Base-by-base conservation (phyloP, 2,113 vertebrate genomes). In the Nipponia nippon region DNA sequence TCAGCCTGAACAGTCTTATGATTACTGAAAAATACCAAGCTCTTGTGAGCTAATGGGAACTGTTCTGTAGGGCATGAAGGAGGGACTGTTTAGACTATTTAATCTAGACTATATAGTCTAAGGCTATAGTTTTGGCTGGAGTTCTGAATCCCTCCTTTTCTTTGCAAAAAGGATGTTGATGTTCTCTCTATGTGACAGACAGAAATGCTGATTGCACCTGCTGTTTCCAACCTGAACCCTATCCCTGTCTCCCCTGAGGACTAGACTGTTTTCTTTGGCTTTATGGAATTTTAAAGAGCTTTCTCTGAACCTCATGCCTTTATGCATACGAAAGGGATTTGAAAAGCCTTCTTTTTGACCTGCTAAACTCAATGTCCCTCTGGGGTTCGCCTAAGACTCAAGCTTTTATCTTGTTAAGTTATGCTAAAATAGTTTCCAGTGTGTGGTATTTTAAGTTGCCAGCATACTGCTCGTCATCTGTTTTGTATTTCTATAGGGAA, bases 231-330 rank as follows among this genome's bases (percentile, higher is more conserved):
- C 15, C 59, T 87, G 59, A 83, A 87, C 6, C 11, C 2, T 44
- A 32, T 62, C 30, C 38, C 34, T 25, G 8, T 58, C 52, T 79
- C 34, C 66, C 62, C 36, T 15, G 34, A 32, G 66, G 36, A 65
- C 14, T 13, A 69, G 21, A 13, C 34, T 72, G 42, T 78, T 95
- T 93, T 69, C 34, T 87, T 79, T 65, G 34, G 19, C 36, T 90
- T 94, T 88, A 49, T 16, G 42, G 53, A 73, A 70, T 90, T 90
- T 69, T 77, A 49, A 85, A 92, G 90, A 49, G 27, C 38, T 61
- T 94, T 92, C 62, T 36, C 34, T 66, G 55, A 80, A 69, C 13
- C 22, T 82, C n/a, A 30, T 58, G 17, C 40, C 46, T 90, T 91
- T 75, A 50, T 71, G 44, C 27, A 22, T 38, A 46, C 2, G 0